phyloP scores from a whole-genome alignment of 1,140 invertebrate species.

The Anoplophora glabripennis region DNA sequence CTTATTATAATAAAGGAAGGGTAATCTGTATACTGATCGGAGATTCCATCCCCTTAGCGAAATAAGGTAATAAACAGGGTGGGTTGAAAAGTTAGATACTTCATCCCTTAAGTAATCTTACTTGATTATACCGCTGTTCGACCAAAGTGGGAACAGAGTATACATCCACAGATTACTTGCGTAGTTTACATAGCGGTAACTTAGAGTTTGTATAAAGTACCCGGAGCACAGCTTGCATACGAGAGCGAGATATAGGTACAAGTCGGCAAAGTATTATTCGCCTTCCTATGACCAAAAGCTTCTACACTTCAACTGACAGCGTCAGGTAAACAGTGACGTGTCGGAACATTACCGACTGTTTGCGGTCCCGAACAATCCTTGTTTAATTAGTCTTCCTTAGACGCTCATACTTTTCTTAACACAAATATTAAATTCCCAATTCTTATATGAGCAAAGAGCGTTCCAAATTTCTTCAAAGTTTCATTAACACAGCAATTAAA shows the following conservation, averaged over 20 bases:
- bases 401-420: too few species aligned
- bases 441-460: too few species aligned
- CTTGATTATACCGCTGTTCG: slow-evolving; percentile 25
- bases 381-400: too few species aligned
- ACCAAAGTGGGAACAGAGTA: slow-evolving; percentile 21
- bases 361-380: too few species aligned
- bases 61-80: slow-evolving; percentile 27
- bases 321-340: too few species aligned
- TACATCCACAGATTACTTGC: slow-evolving; percentile 22
- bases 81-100: slow-evolving; percentile 23
- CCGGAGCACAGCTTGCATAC: slow-evolving; percentile 32
- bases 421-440: too few species aligned
- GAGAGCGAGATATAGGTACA: slow-evolving; percentile 25
- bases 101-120: slow-evolving; percentile 24
- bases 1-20: too few species aligned
- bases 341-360: too few species aligned
- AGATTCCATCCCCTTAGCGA: neutral
- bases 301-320: too few species aligned
- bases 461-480: too few species aligned
- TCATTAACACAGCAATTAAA: too few species aligned
- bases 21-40: too few species aligned
- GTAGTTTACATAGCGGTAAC: slow-evolving; percentile 32
- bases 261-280: slow-evolving; percentile 34
- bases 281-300: slow-evolving; percentile 23
- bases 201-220: slow-evolving; percentile 32